phyloP scores from a whole-genome alignment of 1,140 invertebrate species.

The Drosophila takahashii region DNA sequence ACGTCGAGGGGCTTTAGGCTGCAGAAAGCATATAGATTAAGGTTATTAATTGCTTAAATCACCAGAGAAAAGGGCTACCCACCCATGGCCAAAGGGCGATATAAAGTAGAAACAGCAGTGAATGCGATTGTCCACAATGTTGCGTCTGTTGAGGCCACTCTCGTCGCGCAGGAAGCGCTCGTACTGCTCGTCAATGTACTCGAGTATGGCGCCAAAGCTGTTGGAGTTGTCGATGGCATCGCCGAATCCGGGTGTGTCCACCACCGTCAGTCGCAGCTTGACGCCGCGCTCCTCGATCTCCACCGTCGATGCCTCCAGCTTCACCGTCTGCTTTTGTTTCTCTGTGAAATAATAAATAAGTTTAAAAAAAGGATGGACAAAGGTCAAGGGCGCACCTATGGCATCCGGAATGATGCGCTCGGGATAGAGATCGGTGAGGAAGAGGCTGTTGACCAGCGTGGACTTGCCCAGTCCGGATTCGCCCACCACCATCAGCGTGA shows the following conservation, averaged over 20 bases:
- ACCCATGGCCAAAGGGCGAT: slow-evolving; percentile 98
- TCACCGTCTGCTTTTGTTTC: slow-evolving; percentile 95
- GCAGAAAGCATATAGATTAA: slow-evolving; percentile 4
- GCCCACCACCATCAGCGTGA: slow-evolving; percentile 98
- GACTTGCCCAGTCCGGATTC: slow-evolving; percentile 99
- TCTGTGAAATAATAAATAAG: too few relatives aligned
- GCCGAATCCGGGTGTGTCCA: slow-evolving; percentile 99
- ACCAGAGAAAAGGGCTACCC: slow-evolving; percentile 56
- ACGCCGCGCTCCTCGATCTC: slow-evolving; percentile 97
- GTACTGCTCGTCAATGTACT: slow-evolving; percentile 98
- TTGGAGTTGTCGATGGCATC: slow-evolving; percentile 99
- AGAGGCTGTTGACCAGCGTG: slow-evolving; percentile 98
- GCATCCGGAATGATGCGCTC: slow-evolving; percentile 94
- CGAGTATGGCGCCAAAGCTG: slow-evolving; percentile 94
- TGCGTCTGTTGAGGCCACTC: slow-evolving; percentile 95
- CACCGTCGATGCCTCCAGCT: slow-evolving; percentile 95
- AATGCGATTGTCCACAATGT: slow-evolving; percentile 96
- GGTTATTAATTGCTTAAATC: neutral
- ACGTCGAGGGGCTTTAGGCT: slow-evolving; percentile 95
- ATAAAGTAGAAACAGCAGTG: slow-evolving; percentile 99
- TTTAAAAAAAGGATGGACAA: too few relatives aligned
- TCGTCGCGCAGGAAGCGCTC: slow-evolving; percentile 96
- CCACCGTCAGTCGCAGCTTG: slow-evolving; percentile 94
- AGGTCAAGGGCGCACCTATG: slow-evolving; percentile 86
- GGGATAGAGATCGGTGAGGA: slow-evolving; percentile 97